Percentiles rank a stretch among this genome's conserved stretches.
Evolutionary conservation across 2,113 vertebrate genomes (phyloP).

Genomic region (Salvator merianae): DNA sequence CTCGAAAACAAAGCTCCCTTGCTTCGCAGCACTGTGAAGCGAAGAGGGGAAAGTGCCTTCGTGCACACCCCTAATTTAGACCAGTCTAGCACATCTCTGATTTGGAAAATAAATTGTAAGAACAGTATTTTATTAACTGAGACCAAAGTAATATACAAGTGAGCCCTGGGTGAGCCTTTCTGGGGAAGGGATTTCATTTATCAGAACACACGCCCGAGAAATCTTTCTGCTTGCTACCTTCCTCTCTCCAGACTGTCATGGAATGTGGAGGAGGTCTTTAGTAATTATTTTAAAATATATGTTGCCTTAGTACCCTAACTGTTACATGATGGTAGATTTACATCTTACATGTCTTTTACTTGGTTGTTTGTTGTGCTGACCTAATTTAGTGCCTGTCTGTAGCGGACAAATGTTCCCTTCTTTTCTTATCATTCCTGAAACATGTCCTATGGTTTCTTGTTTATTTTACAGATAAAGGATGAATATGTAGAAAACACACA

Average conservation of each 20-base stretch:
- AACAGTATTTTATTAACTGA: background rate
- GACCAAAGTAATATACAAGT: background rate
- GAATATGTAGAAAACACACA: background rate
- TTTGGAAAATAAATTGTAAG: background rate
- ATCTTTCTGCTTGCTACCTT: background rate
- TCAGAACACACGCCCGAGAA: background rate
- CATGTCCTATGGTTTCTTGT: background rate
- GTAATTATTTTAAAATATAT: background rate
- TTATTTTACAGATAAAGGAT: background rate
- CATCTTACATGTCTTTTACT: background rate
- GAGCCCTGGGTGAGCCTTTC: background rate
- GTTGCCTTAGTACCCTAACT: background rate
- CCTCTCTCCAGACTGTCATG: background rate
- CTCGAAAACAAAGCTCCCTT: too few species aligned
- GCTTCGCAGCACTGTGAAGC: too few species aligned
- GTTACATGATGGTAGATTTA: background rate
- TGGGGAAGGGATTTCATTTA: background rate
- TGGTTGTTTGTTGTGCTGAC: background rate
- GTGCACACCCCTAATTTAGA: too few species aligned
- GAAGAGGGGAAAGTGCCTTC: too few species aligned
- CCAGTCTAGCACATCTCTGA: too few species aligned
- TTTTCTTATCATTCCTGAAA: background rate
- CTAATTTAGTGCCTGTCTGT: background rate
- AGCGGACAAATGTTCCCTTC: constrained; percentile 11
- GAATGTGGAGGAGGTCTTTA: background rate